These are phyloP conservation scores for Phenganax marumi DNA, from an alignment of 92 coral and sea anemone species.

Conservation along the genomic window DNA sequence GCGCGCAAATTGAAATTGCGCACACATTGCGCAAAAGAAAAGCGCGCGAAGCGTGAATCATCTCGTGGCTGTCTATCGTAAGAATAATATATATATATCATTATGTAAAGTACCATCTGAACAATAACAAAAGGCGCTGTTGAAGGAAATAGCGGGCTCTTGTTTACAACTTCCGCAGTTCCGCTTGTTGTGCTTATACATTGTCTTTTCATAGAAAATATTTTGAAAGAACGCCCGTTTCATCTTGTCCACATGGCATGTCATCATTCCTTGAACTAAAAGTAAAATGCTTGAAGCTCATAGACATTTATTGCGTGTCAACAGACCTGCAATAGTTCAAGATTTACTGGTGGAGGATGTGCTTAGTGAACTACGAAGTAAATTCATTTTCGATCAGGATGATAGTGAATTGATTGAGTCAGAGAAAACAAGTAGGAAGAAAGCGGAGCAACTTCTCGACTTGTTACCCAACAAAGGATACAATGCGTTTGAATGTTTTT, in stretches of 20 bases:
- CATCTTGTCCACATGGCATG: neutral
- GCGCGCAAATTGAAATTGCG: no score
- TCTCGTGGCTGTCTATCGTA: no score
- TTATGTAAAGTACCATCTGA: neutral
- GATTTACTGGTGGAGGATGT: constrained; percentile 94
- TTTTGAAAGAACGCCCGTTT: neutral
- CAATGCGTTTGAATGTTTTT: constrained; percentile 72
- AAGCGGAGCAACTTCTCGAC: constrained; percentile 81
- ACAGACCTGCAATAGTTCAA: constrained; percentile 62
- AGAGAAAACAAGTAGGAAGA: constrained; percentile 60
- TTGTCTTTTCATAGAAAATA: neutral
- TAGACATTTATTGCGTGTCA: constrained; percentile 72
- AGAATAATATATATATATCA: neutral
- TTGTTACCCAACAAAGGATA: constrained; percentile 83
- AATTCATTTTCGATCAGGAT: constrained; percentile 68
- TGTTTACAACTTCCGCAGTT: constrained; percentile 10
- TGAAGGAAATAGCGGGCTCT: neutral
- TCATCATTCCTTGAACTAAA: neutral
- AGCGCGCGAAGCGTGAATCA: no score
- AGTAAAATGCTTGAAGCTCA: constrained; percentile 77
- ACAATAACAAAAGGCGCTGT: constrained; percentile 21
- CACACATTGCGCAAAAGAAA: no score
- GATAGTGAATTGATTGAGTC: constrained; percentile 70
- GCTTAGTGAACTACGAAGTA: constrained; percentile 68
- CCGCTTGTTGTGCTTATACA: neutral